A percentile compares a stretch with the other conserved stretches of the same genome.
These are phyloP conservation scores for Venustaconcha ellipsiformis DNA, from an alignment of 1,140 invertebrate genomes.

Conservation along the genomic window DNA sequence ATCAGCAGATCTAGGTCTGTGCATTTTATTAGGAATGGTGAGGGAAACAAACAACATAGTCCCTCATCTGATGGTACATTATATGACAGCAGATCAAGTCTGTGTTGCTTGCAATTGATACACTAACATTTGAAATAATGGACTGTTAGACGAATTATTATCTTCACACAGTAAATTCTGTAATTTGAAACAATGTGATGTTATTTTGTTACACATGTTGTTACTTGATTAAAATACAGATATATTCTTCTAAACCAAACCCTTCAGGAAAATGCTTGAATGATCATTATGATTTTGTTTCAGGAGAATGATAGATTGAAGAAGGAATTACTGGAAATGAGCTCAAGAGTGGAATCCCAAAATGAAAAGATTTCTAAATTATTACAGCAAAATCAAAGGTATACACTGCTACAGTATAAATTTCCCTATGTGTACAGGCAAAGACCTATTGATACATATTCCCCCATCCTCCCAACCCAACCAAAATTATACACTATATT, in stretches of 20 bases:
- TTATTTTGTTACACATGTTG: too few species aligned
- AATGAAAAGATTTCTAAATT: slow-evolving; percentile 70
- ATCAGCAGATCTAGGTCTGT: too few species aligned
- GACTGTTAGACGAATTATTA: too few species aligned
- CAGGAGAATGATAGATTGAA: slow-evolving; percentile 70
- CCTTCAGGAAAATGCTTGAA: neutral
- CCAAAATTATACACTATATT: neutral
- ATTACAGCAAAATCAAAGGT: slow-evolving; percentile 69
- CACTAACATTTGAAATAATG: too few species aligned
- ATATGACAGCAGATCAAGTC: too few species aligned
- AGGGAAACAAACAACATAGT: too few species aligned
- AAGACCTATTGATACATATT: neutral
- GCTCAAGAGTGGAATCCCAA: slow-evolving; percentile 65
- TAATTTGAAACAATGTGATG: too few species aligned
- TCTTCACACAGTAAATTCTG: too few species aligned
- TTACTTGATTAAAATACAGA: neutral
- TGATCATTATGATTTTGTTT: slow-evolving; percentile 24
- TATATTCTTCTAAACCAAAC: neutral
- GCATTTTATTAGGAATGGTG: too few species aligned
- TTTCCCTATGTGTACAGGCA: neutral
- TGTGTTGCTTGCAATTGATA: too few species aligned
- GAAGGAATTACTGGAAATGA: slow-evolving; percentile 68
- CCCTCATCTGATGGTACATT: too few species aligned
- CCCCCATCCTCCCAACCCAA: neutral
- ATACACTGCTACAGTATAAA: slow-evolving; percentile 12